Base-by-base conservation (phyloP, 2,888 invertebrate species). In the Coecobrya sp. region DNA sequence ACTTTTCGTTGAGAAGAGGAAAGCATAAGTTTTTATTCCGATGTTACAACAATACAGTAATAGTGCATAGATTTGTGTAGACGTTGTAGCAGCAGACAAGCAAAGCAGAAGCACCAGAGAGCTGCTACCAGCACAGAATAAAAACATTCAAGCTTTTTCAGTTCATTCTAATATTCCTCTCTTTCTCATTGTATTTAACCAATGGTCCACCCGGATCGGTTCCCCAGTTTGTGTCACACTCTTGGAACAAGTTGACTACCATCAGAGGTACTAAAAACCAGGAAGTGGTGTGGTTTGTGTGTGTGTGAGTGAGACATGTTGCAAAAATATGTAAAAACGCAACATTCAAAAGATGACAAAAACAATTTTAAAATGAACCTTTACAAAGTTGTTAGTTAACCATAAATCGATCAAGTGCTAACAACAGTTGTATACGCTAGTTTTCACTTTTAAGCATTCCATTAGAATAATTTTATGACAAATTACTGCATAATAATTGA, bases 201-300 rank as follows among this genome's bases (percentile, higher is more conserved):
- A 93, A 87, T 93, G 89, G 93, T 93, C 92, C 93, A 93, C 93
- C 94, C 94, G 93, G 93, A 92, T 92, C 93, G 92, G 93, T 92
- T 90, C 93, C 93, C 93, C 94, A 94, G 94, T 94, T 94, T 92
- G 90, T 93, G 93, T 93, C 94, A 93, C 93, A 94, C 94, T 82
- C 89, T 92, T 85, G 92, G 91, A 91, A 86, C 85, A 91, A 91
- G 86, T 91, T 91, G 91, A 86, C 79, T 76, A 76, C 42, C 45
- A 55, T 16, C 55, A 86, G 45, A 91, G 86, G 86, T 86, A 91
- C 91, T 86, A 84, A 68, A 82, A 65, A 79, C 68, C 76, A 86
- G 91, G 86, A 91, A 86, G 79, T 70, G 86, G 49, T 79, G 84
- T 81, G 79, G 52, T 52, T 49, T 73, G 73, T 73, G 62, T 86